Base-by-base conservation (phyloP, 2,113 vertebrate genomes). In the Sylvietta virens region DNA sequence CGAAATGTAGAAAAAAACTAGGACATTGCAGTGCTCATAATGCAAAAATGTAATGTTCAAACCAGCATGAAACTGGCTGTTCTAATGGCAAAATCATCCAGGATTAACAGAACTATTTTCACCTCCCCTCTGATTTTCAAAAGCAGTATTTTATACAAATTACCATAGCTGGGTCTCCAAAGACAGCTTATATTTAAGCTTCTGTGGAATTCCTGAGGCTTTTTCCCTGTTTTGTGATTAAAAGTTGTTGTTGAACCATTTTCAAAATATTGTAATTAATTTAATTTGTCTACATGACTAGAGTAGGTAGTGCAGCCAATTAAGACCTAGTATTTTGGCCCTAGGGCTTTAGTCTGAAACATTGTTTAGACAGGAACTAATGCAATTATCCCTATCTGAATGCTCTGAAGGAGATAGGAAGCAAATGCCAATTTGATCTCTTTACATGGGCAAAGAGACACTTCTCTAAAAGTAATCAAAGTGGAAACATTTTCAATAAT, bases 381-480 rank as follows among this genome's bases (percentile, higher is more conserved):
- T 96, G 93, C 91, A 97, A 97, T 97, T 94, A 97, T 94, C 47
- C 66, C 97, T 96, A 95, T 97, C 95, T 95, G 94, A 91, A 92
- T 60, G 73, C 92, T 92, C 87, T 92, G 78, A 93, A 95, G 83
- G 78, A 96, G 88, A 97, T 92, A 90, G 92, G 62, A 87, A 76
- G 71, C 15, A 94, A 95, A 96, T 89, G 91, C 86, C 95, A 97
- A 89, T 96, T 95, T 88, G 48, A 58, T 92, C 19, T 91, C 91
- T 95, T 88, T 88, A 69, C 31, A 47, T 31, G 39, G 77, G 69
- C 58, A 96, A 61, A 64, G 72, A 92, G 71, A 89, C 72, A 70
- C 35, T 54, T 57, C 45, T 95, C 30, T 66, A 85, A 42, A 74
- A 7, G 22, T 54, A 95, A 95, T 97, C 88, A 97, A 96, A 97